phyloP scores from a whole-genome alignment of 2,888 invertebrate genomes.

The Eupithecia centaureata region DNA sequence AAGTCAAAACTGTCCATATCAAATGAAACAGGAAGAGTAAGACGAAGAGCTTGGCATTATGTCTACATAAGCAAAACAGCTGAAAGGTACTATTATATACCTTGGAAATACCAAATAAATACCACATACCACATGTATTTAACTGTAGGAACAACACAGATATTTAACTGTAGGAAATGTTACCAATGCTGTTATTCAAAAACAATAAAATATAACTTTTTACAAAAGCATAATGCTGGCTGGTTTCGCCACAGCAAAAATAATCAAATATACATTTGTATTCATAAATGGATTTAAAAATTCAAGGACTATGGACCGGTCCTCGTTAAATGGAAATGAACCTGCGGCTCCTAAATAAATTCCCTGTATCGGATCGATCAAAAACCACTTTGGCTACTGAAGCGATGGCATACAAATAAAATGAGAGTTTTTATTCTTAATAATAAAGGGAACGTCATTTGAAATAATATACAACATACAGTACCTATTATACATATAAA shows the following conservation, averaged over 20 bases:
- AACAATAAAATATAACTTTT: background rate
- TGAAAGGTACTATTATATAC: background rate
- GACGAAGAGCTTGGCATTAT: background rate
- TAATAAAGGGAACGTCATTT: background rate
- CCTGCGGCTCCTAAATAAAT: constrained; percentile 3
- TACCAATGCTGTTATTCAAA: background rate
- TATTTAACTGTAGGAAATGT: background rate
- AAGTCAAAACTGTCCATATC: background rate
- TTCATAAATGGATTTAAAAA: constrained; percentile 27
- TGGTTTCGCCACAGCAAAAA: background rate
- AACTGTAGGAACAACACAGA: background rate
- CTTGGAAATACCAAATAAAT: background rate
- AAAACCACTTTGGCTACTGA: background rate
- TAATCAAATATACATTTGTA: constrained; percentile 21
- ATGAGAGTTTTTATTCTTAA: background rate
- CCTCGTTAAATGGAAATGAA: constrained; percentile 24
- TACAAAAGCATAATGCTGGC: background rate
- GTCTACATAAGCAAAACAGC: background rate
- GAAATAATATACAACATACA: background rate
- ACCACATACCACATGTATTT: background rate
- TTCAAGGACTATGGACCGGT: constrained; percentile 24
- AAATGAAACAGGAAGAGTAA: background rate
- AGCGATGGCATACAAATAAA: background rate
- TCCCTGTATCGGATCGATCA: constrained; percentile 12
- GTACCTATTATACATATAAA: background rate